Evolutionary conservation across 2,888 invertebrate genomes (phyloP), one percentile per base, ranked within the genome.

Genomic region (Spilosoma lubricipeda): DNA sequence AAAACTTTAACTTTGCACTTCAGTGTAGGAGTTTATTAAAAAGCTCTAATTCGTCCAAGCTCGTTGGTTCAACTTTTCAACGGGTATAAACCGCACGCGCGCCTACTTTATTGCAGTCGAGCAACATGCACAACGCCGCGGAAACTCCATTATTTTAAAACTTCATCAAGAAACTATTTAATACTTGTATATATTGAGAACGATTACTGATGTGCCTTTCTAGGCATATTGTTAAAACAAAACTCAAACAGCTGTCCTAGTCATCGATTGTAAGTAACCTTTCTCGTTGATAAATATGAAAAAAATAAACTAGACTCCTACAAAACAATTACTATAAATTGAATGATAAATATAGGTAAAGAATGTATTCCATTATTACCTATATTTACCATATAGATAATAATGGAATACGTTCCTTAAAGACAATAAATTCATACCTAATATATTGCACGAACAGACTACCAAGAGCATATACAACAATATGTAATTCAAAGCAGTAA

Each of bases 21-120:
- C 69, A 70, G 39, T 69, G 72, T 78, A 82, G 83, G 84, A 80
- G 85, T 87, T 86, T 87, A 90, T 90, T 88, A 90, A 90, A 89
- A 88, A 85, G 85, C 85, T 82, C 82, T 90, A 89, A 89, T 88
- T 90, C 85, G 80, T 81, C 82, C 79, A 69, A 73, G 82, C 80
- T 79, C 77, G 77, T 82, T 84, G 79, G 89, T 84, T 86, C 84
- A 92, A 93, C 88, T 93, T 92, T 92, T 90, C 89, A 91, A 90
- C 88, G 89, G 88, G 89, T 91, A 88, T 93, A 93, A 94, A 93
- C 92, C 88, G 92, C 94, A 93, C 90, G 90, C 85, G 91, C 67
- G 84, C 81, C 85, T 80, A 78, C 78, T 85, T 85, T 81, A 82
- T 82, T 75, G 76, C 72, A 78, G 90, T 88, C 88, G 84, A 82